Percentiles rank a stretch among this genome's conserved stretches.
phyloP scores from a whole-genome alignment of 2,113 vertebrate species.

The Calidris pygmaea region DNA sequence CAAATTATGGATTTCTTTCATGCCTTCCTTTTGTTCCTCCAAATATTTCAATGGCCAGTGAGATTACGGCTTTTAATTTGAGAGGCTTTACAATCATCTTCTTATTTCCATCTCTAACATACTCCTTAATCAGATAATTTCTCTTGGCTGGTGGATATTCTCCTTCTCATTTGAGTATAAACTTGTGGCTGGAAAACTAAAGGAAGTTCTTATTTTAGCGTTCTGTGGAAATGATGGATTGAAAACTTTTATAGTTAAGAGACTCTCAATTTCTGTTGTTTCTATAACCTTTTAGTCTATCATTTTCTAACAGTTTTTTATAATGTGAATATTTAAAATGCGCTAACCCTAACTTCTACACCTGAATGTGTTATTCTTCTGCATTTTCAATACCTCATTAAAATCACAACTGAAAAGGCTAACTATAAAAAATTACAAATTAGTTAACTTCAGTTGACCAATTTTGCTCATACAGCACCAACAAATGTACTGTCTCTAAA shows the following conservation, averaged over 20 bases:
- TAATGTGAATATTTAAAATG: slow-evolving; percentile 33
- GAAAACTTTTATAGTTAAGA: background rate
- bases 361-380: background rate
- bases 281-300: background rate
- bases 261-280: background rate
- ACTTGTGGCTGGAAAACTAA: background rate
- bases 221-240: background rate
- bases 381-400: slow-evolving; percentile 1
- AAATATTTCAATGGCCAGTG: background rate
- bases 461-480: background rate
- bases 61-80: background rate
- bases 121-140: background rate
- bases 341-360: background rate
- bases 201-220: background rate
- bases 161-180: background rate
- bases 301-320: slow-evolving; percentile 28
- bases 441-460: background rate
- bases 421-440: background rate
- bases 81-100: background rate
- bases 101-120: background rate
- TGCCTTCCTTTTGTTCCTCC: background rate
- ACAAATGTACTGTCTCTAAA: background rate
- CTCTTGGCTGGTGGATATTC: background rate
- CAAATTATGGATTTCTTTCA: background rate
- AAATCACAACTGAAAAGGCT: slow-evolving; percentile 29